phyloP scores from a whole-genome alignment of 1,140 invertebrate species.

The Telenomus remus region DNA sequence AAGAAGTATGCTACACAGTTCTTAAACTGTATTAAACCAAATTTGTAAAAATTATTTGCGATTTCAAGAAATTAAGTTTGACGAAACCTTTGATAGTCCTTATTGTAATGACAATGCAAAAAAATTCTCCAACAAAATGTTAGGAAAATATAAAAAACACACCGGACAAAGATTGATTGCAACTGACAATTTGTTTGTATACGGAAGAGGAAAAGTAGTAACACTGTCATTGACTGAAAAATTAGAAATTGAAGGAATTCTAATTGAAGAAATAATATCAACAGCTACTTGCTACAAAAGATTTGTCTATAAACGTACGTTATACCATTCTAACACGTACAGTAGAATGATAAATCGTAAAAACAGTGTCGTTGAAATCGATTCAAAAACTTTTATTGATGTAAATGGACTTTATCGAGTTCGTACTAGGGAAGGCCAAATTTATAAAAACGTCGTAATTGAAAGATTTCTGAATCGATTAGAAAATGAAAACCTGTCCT shows the following conservation, averaged over 20 bases:
- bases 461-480: too few relatives aligned
- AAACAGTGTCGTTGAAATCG: too few relatives aligned
- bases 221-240: constrained; percentile 15
- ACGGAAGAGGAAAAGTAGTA: constrained; percentile 8
- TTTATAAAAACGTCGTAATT: too few relatives aligned
- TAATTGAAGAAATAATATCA: background rate
- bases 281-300: too few relatives aligned
- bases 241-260: constrained; percentile 9
- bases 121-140: constrained; percentile 8
- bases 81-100: background rate
- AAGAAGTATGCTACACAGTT: constrained; percentile 15
- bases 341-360: too few relatives aligned
- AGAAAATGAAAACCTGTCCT: too few relatives aligned
- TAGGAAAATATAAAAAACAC: constrained; percentile 7
- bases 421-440: too few relatives aligned
- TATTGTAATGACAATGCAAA: constrained; percentile 6
- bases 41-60: constrained; percentile 24
- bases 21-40: constrained; percentile 29
- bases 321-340: too few relatives aligned
- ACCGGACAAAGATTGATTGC: background rate
- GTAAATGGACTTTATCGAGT: too few relatives aligned
- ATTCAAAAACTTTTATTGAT: too few relatives aligned
- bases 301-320: too few relatives aligned
- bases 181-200: constrained; percentile 6
- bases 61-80: constrained; percentile 10